Conservation (phyloP, 2,888 invertebrate species). For the Drosophila diplacantha region DNA sequence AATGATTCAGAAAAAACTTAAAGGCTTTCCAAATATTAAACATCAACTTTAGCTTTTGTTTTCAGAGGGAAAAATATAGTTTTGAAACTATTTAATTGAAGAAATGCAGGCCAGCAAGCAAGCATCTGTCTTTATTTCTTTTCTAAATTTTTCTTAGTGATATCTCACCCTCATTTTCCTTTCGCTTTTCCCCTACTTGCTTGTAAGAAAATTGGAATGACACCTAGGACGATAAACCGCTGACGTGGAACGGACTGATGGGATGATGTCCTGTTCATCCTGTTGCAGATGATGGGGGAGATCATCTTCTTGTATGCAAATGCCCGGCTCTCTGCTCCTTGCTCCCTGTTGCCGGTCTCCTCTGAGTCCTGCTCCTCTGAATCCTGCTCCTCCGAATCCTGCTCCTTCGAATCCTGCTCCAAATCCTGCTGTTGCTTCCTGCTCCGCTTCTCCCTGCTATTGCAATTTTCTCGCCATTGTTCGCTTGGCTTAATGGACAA, state of each 20-base stretch:
- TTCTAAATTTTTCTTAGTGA: neutral
- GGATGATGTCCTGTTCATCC: conserved; percentile 2
- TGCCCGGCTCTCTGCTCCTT: neutral
- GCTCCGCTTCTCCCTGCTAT: neutral
- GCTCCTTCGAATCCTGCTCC: neutral
- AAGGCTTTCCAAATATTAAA: neutral
- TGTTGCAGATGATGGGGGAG: conserved; percentile 5
- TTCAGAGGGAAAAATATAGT: neutral
- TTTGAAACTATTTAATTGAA: no score
- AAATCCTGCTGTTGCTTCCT: neutral
- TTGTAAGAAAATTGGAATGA: conserved; percentile 21
- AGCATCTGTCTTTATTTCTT: neutral
- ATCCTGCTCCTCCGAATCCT: neutral
- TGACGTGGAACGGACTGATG: conserved; percentile 23
- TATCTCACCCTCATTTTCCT: neutral
- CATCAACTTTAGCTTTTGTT: neutral
- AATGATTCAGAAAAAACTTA: neutral
- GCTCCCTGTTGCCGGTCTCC: neutral
- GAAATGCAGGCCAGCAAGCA: no score
- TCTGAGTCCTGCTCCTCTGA: neutral
- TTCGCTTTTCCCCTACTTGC: conserved; percentile 2
- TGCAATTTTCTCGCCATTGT: conserved; percentile 14
- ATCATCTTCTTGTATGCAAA: conserved; percentile 21
- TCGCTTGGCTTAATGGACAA: conserved; percentile 39
- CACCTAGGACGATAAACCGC: conserved; percentile 29